These are phyloP conservation scores for Lagria hirta DNA, from an alignment of 2,888 invertebrate genomes.

Conservation along the genomic window DNA sequence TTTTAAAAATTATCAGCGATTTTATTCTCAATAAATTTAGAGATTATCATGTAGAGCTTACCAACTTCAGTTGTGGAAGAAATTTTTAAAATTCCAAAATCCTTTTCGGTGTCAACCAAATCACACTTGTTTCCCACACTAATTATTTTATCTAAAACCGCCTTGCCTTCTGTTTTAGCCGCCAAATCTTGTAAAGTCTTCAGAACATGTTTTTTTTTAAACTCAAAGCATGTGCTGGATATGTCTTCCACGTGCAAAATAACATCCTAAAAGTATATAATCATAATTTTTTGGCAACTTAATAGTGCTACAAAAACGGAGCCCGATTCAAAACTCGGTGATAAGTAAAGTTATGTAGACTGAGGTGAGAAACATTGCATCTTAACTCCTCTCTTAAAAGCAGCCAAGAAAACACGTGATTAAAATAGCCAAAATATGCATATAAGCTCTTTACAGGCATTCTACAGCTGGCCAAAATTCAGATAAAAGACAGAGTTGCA, in stretches of 20 bases:
- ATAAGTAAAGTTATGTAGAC: no score
- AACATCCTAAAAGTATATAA: constrained; percentile 62
- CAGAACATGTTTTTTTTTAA: constrained; percentile 71
- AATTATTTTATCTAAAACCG: constrained; percentile 59
- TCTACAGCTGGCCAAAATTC: no score
- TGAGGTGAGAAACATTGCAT: no score
- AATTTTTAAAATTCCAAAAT: constrained; percentile 41
- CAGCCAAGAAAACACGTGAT: not conserved
- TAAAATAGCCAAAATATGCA: no score
- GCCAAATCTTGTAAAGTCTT: constrained; percentile 63
- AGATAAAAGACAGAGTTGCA: no score
- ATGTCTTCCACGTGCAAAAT: constrained; percentile 78
- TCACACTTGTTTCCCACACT: constrained; percentile 78
- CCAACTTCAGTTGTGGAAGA: constrained; percentile 48
- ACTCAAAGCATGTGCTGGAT: constrained; percentile 69
- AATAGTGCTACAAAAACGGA: no score
- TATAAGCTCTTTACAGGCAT: no score
- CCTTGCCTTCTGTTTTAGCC: constrained; percentile 47
- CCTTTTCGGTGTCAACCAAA: constrained; percentile 45
- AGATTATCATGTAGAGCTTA: no score
- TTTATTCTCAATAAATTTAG: no score
- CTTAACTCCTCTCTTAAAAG: not conserved
- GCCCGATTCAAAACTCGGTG: no score
- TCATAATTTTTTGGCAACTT: not conserved
- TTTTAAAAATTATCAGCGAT: no score